phyloP scores from a whole-genome alignment of 2,113 vertebrate genomes.

The Fulica atra region DNA sequence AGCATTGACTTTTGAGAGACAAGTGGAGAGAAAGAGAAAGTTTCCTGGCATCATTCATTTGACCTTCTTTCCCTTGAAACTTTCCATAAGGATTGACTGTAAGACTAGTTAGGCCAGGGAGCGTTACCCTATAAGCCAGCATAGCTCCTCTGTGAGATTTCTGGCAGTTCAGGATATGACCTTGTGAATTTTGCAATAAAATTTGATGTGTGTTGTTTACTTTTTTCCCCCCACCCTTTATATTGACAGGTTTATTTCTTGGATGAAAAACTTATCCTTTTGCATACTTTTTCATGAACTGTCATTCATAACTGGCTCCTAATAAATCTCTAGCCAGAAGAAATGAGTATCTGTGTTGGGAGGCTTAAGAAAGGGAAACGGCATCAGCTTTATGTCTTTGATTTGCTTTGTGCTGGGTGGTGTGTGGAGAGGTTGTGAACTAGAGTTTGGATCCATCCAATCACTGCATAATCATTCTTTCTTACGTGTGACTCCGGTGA shows the following conservation, averaged over 20 bases:
- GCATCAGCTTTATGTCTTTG: slow-evolving; percentile 17
- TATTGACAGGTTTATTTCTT: not conserved
- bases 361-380: not conserved
- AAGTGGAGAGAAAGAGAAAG: not conserved
- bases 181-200: not conserved
- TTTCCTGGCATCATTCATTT: not conserved
- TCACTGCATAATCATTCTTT: slow-evolving; percentile 31
- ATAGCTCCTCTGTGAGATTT: not conserved
- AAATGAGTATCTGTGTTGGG: not conserved
- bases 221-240: not conserved
- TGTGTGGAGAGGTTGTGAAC: slow-evolving; percentile 15
- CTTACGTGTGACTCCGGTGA: not conserved
- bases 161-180: not conserved
- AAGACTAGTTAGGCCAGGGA: not conserved
- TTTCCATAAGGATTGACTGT: not conserved
- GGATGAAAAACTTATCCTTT: not conserved
- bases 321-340: not conserved
- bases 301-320: not conserved
- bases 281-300: not conserved
- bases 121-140: not conserved
- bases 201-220: not conserved
- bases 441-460: slow-evolving; percentile 38
- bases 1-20: not conserved
- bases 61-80: slow-evolving; percentile 13
- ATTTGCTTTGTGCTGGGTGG: not conserved